Conservation (phyloP, 1,140 invertebrate genomes). For the Elysia chlorotica region DNA sequence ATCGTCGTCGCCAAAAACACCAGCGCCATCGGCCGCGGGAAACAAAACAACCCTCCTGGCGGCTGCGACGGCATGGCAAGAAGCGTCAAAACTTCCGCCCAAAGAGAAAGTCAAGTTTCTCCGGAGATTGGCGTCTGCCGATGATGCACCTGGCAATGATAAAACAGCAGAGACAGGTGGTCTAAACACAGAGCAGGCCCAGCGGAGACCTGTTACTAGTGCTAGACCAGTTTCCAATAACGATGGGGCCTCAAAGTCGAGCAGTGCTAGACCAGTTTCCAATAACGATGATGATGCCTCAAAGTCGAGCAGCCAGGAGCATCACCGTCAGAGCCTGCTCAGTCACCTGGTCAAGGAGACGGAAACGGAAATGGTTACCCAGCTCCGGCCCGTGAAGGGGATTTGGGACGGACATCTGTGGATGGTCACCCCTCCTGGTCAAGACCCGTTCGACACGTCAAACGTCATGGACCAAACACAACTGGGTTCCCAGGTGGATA, state of each 20-base stretch:
- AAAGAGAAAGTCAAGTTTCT: not conserved
- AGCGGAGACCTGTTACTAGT: constrained; percentile 14
- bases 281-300: not conserved
- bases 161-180: not conserved
- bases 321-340: too few species aligned
- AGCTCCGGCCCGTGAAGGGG: too few species aligned
- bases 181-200: constrained; percentile 3
- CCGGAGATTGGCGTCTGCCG: not conserved
- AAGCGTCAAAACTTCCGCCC: not conserved
- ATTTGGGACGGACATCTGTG: too few species aligned
- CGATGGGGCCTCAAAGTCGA: not conserved
- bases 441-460: too few species aligned
- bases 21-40: not conserved
- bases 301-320: not conserved
- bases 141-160: not conserved
- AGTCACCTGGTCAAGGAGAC: too few species aligned
- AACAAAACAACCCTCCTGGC: not conserved
- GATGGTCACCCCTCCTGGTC: too few species aligned
- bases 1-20: not conserved
- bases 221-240: not conserved
- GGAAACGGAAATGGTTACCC: too few species aligned
- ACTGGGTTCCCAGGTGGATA: too few species aligned
- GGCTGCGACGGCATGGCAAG: not conserved
- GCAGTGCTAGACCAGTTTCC: not conserved
- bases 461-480: too few species aligned